These are phyloP conservation scores for Apotomis capreana DNA, from an alignment of 2,888 invertebrate species.

Conservation along the genomic window DNA sequence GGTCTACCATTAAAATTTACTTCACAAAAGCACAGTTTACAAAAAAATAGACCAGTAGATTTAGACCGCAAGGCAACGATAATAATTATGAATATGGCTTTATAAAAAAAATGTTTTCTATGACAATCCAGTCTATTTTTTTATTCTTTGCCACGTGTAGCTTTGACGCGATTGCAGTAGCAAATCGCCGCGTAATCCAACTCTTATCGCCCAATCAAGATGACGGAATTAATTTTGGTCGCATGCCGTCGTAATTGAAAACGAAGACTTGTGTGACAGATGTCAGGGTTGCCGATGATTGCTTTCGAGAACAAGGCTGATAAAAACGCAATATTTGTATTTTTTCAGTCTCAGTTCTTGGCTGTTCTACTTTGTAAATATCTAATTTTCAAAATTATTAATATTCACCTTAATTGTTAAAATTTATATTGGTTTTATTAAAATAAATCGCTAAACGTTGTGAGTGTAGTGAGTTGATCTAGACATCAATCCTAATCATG, in stretches of 20 bases:
- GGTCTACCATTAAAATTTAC: too few species aligned
- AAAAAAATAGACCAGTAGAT: too few species aligned
- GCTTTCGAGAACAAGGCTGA: constrained; percentile 48
- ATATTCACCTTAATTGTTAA: too few species aligned
- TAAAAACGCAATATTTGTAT: constrained; percentile 38
- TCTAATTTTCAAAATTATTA: too few species aligned
- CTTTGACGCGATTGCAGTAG: constrained; percentile 70
- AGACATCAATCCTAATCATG: too few species aligned
- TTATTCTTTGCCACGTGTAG: constrained; percentile 61
- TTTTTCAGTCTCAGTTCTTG: constrained; percentile 1
- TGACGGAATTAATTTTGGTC: constrained; percentile 75
- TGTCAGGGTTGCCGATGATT: constrained; percentile 49
- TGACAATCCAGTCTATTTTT: constrained; percentile 22
- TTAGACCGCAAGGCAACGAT: too few species aligned
- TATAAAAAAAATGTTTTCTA: not conserved
- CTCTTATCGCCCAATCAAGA: constrained; percentile 73
- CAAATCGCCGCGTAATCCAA: constrained; percentile 79
- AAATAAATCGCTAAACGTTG: too few species aligned
- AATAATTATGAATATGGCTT: too few species aligned
- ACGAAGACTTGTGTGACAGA: constrained; percentile 67
- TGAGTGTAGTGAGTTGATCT: too few species aligned
- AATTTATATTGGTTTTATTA: too few species aligned
- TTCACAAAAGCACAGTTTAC: too few species aligned
- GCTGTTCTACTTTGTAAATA: not conserved
- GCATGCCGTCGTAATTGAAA: constrained; percentile 74